Conservation (phyloP, 1,140 invertebrate species). For the Zaprionus lachaisei region DNA sequence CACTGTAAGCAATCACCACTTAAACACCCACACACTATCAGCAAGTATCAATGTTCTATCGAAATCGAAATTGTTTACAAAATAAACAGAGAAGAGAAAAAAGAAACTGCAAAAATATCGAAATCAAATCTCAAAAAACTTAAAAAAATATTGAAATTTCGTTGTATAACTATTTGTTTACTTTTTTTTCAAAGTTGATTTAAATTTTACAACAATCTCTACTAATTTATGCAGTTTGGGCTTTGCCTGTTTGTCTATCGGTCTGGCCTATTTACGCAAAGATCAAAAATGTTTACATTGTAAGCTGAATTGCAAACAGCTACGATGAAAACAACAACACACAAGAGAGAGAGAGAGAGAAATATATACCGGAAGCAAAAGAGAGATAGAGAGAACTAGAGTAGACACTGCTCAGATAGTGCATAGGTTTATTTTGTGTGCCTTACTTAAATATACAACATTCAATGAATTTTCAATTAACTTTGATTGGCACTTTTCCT, state of each 20-base stretch:
- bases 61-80: neutral
- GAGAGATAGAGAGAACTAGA: slow-evolving; percentile 20
- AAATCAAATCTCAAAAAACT: neutral
- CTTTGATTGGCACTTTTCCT: slow-evolving; percentile 82
- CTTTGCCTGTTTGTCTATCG: neutral
- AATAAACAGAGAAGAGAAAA: neutral
- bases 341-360: neutral
- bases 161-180: neutral
- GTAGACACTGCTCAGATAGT: slow-evolving; percentile 32
- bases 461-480: slow-evolving; percentile 83
- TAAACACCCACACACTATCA: neutral
- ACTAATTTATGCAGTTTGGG: slow-evolving; percentile 44
- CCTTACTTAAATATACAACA: slow-evolving; percentile 78
- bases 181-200: slow-evolving; percentile 3
- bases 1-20: neutral
- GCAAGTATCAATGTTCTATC: neutral
- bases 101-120: neutral
- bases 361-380: neutral
- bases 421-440: slow-evolving; percentile 64
- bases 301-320: slow-evolving; percentile 72
- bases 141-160: neutral
- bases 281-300: slow-evolving; percentile 78
- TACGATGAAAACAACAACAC: slow-evolving; percentile 39
- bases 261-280: slow-evolving; percentile 62
- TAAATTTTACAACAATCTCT: slow-evolving; percentile 20